phyloP scores from a whole-genome alignment of 2,888 invertebrate species.

The Folsomia candida region DNA sequence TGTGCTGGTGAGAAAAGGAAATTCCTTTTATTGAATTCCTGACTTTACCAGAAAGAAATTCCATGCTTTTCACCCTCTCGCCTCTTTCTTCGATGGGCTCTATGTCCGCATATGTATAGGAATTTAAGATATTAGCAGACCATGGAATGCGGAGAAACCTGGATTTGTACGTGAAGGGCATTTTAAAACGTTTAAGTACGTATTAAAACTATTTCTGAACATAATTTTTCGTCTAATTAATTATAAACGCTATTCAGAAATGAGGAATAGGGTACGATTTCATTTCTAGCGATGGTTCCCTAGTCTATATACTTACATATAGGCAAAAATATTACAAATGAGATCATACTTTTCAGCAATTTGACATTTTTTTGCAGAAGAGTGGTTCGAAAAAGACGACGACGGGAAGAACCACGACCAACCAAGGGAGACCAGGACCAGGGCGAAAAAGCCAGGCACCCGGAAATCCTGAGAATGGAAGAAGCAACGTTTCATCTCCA shows the following conservation, averaged over 20 bases:
- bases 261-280: not conserved
- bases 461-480: slow-evolving; percentile 4
- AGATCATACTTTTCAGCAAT: no score
- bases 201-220: not conserved
- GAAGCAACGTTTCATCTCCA: not conserved
- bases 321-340: no score
- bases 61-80: no score
- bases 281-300: no score
- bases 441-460: not conserved
- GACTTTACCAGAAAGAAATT: no score
- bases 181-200: no score
- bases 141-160: no score
- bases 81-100: no score
- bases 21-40: slow-evolving; percentile 14
- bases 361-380: not conserved
- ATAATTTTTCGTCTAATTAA: not conserved
- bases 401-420: not conserved
- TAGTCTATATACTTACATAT: no score
- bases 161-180: no score
- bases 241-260: not conserved
- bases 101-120: no score
- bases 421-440: slow-evolving; percentile 1
- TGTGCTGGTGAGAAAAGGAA: not conserved
- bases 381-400: not conserved
- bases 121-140: no score